A percentile compares a stretch with the other conserved stretches of the same genome.
Evolutionary conservation across 64 coral and sea anemone species (phyloP).

Genomic region (Actinia tenebrosa): DNA sequence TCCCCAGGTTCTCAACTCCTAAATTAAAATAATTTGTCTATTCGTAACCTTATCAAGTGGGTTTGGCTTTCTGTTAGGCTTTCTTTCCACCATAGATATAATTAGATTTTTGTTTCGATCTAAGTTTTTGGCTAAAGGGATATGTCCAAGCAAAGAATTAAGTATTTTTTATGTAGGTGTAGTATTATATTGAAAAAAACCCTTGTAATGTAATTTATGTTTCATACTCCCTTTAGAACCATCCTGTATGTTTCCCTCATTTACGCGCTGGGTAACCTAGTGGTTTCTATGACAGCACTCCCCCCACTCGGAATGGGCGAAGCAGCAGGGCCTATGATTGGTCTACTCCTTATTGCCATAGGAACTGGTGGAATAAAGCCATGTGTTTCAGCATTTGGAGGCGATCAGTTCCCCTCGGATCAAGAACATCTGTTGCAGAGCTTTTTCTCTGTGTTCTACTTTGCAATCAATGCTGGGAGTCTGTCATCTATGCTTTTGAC

Average conservation of each 20-base stretch:
- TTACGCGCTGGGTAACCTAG: slow-evolving; percentile 76
- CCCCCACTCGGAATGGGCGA: slow-evolving; percentile 59
- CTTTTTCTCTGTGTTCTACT: slow-evolving; percentile 96
- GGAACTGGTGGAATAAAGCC: slow-evolving; percentile 95
- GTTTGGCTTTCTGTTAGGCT: no score
- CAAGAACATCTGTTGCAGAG: slow-evolving; percentile 77
- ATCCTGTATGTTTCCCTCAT: slow-evolving; percentile 88
- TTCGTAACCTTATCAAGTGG: no score
- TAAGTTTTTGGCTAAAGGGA: no score
- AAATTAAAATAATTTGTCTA: no score
- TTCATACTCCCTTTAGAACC: slow-evolving; percentile 33
- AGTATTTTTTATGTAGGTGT: no score
- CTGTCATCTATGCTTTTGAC: slow-evolving; percentile 83
- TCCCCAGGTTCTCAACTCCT: no score
- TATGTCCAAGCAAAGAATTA: no score
- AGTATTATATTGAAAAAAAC: no score
- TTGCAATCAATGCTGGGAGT: slow-evolving; percentile 97
- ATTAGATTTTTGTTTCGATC: no score
- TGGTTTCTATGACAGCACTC: slow-evolving; percentile 78
- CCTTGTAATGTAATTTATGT: no score
- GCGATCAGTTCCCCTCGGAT: slow-evolving; percentile 84
- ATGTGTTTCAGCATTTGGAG: slow-evolving; percentile 92
- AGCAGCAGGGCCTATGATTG: slow-evolving; percentile 70
- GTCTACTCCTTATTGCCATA: slow-evolving; percentile 83
- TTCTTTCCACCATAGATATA: no score